phyloP scores from a whole-genome alignment of 53 echinoderm and acorn worm genomes.

The Echinarachnius parma region DNA sequence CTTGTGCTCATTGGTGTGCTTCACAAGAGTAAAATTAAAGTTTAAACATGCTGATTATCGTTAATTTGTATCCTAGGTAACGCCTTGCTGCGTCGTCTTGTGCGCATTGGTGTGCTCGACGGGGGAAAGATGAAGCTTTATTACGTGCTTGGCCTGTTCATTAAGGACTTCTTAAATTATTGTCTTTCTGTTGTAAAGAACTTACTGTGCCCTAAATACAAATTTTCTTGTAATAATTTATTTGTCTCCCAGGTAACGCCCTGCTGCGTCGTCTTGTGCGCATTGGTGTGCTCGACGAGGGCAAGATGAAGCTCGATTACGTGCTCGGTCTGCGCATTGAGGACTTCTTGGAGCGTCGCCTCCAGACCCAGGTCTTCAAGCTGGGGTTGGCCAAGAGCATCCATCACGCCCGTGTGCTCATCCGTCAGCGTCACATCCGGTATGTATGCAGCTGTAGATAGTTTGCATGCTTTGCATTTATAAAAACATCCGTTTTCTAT shows the following conservation, averaged over 20 bases:
- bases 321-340: conserved; percentile 98
- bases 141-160: conserved; percentile 97
- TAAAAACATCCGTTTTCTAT: no score
- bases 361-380: conserved; percentile 99
- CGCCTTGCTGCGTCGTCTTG: conserved; percentile 95
- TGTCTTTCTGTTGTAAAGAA: no score
- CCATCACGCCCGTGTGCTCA: conserved; percentile 97
- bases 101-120: conserved; percentile 96
- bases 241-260: conserved; percentile 74
- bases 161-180: conserved; percentile 98
- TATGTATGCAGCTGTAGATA: conserved; percentile 34
- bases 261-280: conserved; percentile 97
- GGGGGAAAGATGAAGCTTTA: conserved; percentile 98
- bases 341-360: conserved; percentile 97
- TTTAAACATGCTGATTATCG: no score
- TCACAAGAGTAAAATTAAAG: conserved; percentile 97
- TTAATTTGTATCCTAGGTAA: conserved; percentile 67
- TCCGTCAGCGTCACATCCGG: conserved; percentile 98
- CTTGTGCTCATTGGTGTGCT: conserved; percentile 96
- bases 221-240: not conserved
- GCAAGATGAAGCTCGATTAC: conserved; percentile 99
- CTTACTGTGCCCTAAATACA: no score
- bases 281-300: conserved; percentile 93
- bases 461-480: no score
- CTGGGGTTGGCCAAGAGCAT: conserved; percentile 98